A percentile compares a stretch with the other conserved stretches of the same genome.
phyloP scores from a whole-genome alignment of 1,140 invertebrate genomes.

The Spodoptera litura region DNA sequence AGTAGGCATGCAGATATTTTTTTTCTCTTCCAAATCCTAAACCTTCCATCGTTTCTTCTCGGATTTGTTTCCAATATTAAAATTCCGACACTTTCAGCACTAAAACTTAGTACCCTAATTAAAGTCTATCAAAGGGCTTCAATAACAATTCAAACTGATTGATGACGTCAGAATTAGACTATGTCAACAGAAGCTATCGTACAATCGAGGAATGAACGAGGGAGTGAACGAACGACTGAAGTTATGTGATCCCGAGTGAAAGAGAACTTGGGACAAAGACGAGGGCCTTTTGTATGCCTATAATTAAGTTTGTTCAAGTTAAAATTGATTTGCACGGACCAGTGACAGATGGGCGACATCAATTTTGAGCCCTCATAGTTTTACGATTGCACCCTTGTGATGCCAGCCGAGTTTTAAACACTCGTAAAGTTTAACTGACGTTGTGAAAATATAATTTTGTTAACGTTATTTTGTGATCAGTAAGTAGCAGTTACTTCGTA shows the following conservation, averaged over 20 bases:
- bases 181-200: constrained; percentile 22
- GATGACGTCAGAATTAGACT: constrained; percentile 26
- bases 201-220: constrained; percentile 20
- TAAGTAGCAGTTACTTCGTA: background rate
- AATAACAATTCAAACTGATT: constrained; percentile 16
- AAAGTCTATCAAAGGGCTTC: background rate
- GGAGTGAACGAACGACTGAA: constrained; percentile 27
- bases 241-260: constrained; percentile 41
- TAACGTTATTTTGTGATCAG: constrained; percentile 4
- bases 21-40: no score
- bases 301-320: constrained; percentile 41
- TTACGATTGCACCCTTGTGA: constrained; percentile 8
- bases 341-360: constrained; percentile 31
- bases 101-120: constrained; percentile 9
- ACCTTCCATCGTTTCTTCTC: no score
- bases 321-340: constrained; percentile 38
- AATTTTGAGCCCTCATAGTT: constrained; percentile 33
- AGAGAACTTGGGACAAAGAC: constrained; percentile 40
- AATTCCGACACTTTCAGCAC: no score
- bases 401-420: constrained; percentile 16
- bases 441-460: constrained; percentile 29
- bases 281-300: constrained; percentile 32
- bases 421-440: constrained; percentile 22
- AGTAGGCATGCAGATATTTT: no score
- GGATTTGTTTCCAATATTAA: no score